Conservation (phyloP, 2,888 invertebrate genomes). For the Acanthosoma haemorrhoidale region DNA sequence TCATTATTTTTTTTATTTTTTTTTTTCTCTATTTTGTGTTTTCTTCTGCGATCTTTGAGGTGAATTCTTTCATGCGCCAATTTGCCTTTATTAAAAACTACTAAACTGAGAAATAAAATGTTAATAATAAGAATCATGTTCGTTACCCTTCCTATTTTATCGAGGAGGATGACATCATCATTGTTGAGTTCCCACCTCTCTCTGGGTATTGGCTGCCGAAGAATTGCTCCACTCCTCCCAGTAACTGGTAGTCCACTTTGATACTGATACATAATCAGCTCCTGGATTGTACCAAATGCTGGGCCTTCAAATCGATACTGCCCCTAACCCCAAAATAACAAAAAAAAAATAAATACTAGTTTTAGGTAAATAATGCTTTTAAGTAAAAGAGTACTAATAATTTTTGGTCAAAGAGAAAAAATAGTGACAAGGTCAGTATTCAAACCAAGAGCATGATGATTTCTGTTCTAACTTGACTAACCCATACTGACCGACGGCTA, state of each 20-base stretch:
- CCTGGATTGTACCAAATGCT: slow-evolving; percentile 86
- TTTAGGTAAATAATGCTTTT: background rate
- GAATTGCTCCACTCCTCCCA: slow-evolving; percentile 82
- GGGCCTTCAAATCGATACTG: slow-evolving; percentile 92
- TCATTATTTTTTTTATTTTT: no score
- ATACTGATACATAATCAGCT: slow-evolving; percentile 83
- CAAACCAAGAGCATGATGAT: no score
- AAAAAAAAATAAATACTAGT: background rate
- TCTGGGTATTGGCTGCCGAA: slow-evolving; percentile 76
- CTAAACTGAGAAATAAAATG: background rate
- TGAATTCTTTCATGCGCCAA: no score
- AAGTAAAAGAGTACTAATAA: no score
- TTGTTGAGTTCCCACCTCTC: slow-evolving; percentile 95
- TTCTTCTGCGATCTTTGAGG: no score
- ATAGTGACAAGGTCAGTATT: no score
- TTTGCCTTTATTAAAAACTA: background rate
- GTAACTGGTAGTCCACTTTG: slow-evolving; percentile 84
- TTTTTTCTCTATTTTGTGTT: no score
- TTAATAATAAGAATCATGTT: background rate
- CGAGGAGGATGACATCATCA: slow-evolving; percentile 83
- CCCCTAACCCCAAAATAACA: slow-evolving; percentile 54
- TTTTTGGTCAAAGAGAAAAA: no score
- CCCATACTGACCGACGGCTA: no score
- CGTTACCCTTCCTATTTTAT: slow-evolving; percentile 88
- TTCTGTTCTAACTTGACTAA: no score